Evolutionary conservation across 1,140 invertebrate species (phyloP), one percentile per base, ranked within the genome.

Genomic region (Pristionchus pacificus): DNA sequence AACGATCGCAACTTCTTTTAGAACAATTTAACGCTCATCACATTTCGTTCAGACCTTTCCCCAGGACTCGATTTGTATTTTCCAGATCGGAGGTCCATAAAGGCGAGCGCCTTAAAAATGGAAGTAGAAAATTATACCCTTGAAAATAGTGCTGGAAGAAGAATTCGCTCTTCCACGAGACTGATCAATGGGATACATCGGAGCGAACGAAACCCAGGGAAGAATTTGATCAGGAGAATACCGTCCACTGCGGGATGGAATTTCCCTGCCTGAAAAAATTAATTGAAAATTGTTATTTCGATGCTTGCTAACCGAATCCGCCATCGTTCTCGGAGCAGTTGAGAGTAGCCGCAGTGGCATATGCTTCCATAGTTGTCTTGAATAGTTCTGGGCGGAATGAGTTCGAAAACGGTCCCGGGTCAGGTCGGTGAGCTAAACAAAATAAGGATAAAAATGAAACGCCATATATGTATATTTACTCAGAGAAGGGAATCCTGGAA

Each of bases 121-220:
- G n/a, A n/a, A n/a, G n/a, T n/a, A n/a, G n/a, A n/a, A n/a, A n/a
- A n/a, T n/a, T n/a, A n/a, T n/a, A n/a, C n/a, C n/a, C n/a, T n/a
- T n/a, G n/a, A n/a, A n/a, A n/a, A n/a, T n/a, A n/a, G n/a, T n/a
- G n/a, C n/a, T n/a, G n/a, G n/a, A n/a, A n/a, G 31, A 64, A 2
- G 25, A 13, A 31, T 19, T 64, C 2, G 19, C 25, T 38, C 28
- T 49, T 6, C 38, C 38, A 49, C 38, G 38, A 49, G 38, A 49
- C 6, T 6, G 6, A 19, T 66, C 65, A 55, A 66, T 13, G 31
- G 65, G 65, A 29, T 66, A 66, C 65, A 66, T 66, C 24, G 65
- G 65, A 49, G 65, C 24, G 32, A 66, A 38, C 2, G 65, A 57
- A 29, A 66, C 49, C 65, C 65, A 66, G 10, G 62, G 62, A 32